These are phyloP conservation scores for Pelagia noctiluca DNA, from an alignment of 30 jellyfish, hydroid and myxozoan genomes.

Conservation along the genomic window DNA sequence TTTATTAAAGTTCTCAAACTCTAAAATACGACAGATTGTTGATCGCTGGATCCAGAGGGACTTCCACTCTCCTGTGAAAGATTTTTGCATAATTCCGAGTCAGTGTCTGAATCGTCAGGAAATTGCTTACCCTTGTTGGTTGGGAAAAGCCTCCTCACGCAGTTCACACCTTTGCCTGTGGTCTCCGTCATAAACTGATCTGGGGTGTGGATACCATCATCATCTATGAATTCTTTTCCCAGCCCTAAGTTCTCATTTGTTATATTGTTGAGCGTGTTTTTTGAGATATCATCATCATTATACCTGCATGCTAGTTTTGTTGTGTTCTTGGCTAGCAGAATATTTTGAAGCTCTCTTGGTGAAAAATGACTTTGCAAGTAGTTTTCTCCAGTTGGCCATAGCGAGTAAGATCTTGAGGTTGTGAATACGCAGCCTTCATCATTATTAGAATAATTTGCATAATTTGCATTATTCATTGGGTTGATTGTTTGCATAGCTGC, in stretches of 20 bases:
- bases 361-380: slow-evolving; percentile 17
- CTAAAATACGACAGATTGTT: slow-evolving; percentile 1
- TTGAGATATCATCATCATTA: neutral
- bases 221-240: slow-evolving; percentile 13
- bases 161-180: slow-evolving; percentile 39
- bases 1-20: neutral
- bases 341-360: slow-evolving; percentile 61
- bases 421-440: neutral
- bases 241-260: slow-evolving; percentile 18
- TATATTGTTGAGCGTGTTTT: neutral
- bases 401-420: slow-evolving; percentile 6
- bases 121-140: neutral
- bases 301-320: too few species aligned
- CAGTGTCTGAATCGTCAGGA: slow-evolving; percentile 62
- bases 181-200: neutral
- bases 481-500: slow-evolving; percentile 4
- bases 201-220: slow-evolving; percentile 40
- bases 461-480: neutral
- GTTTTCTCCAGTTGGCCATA: slow-evolving; percentile 53
- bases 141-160: slow-evolving; percentile 65
- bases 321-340: slow-evolving; percentile 42
- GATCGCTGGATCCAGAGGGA: slow-evolving; percentile 50
- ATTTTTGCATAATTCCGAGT: slow-evolving; percentile 60
- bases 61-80: slow-evolving; percentile 64
- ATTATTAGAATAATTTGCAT: neutral